Conservation (phyloP, 2,113 vertebrate genomes). For the Neofelis nebulosa region DNA sequence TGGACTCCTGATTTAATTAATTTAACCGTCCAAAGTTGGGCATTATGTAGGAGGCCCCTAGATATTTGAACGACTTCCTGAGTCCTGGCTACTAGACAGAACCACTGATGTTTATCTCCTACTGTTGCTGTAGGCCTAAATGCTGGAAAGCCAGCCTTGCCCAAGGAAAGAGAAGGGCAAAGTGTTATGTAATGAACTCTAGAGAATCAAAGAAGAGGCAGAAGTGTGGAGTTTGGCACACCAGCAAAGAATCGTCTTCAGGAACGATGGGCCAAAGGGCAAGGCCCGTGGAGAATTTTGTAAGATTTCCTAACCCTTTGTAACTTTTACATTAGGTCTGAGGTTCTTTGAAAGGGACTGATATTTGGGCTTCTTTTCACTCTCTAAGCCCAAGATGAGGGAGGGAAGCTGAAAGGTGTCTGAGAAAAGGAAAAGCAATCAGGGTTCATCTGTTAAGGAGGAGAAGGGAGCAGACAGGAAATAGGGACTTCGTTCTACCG, state of each 20-base stretch:
- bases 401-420: not conserved
- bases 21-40: not conserved
- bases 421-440: not conserved
- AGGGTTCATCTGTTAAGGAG: not conserved
- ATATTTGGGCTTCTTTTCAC: not conserved
- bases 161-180: not conserved
- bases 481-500: not conserved
- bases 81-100: not conserved
- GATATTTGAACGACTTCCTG: not conserved
- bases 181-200: not conserved
- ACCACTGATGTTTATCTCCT: slow-evolving; percentile 27
- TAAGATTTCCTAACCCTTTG: not conserved
- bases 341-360: not conserved
- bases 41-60: not conserved
- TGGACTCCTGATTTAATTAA: not conserved
- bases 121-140: not conserved
- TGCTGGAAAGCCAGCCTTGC: not conserved
- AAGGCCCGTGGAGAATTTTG: not conserved
- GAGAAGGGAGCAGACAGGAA: not conserved
- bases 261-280: not conserved
- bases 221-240: not conserved
- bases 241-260: not conserved
- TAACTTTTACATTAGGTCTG: not conserved
- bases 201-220: not conserved
- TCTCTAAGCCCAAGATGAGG: not conserved